Base-by-base conservation (phyloP, 1,140 invertebrate genomes). In the Onthophagus taurus region DNA sequence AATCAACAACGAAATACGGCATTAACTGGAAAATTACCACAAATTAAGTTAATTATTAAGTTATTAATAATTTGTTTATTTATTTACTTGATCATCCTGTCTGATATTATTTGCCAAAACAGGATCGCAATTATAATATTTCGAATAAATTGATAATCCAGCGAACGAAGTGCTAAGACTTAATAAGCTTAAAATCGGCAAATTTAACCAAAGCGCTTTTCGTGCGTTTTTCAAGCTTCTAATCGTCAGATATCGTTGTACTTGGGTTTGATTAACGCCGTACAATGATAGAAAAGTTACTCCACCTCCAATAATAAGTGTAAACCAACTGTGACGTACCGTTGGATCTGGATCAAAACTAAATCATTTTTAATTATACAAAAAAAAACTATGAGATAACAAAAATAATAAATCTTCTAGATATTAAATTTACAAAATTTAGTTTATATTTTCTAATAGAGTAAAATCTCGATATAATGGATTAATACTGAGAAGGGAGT, bases 251-350 rank as follows among this genome's bases (percentile, higher is more conserved):
- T 90, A 73, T 24, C 92, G 65, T 64, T 96, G 92, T 1, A 97
- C 81, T 73, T 94, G 84, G 0, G 66, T 64, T 64, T 94, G 89
- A 61, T 89, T 92, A 0, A 87, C 82, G 0, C 77, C 89, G 63
- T 88, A 88, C 0, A 90, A 58, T 1, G 83, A 75, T 7, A 85
- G 58, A 62, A 78, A 88, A 0, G 82, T 81, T 52, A 83, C 78
- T 16, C 71, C 67, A 0, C 86, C 83, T 0, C 88, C 88, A 24
- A 88, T 64, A 0, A 77, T 51, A n/a, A 89, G 64, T 5, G 75
- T 69, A 73, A 83, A 89, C 58, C 83, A 76, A 0, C 81, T 81
- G 53, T 90, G 85, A 2, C 86, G 67, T 2, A 75, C 67, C 1
- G 77, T 80, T 2, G 84, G 85, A 67, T 91, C 82, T 0, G 74